Base-by-base conservation (phyloP, 2,888 invertebrate genomes). In the Phymatocera aterrima region DNA sequence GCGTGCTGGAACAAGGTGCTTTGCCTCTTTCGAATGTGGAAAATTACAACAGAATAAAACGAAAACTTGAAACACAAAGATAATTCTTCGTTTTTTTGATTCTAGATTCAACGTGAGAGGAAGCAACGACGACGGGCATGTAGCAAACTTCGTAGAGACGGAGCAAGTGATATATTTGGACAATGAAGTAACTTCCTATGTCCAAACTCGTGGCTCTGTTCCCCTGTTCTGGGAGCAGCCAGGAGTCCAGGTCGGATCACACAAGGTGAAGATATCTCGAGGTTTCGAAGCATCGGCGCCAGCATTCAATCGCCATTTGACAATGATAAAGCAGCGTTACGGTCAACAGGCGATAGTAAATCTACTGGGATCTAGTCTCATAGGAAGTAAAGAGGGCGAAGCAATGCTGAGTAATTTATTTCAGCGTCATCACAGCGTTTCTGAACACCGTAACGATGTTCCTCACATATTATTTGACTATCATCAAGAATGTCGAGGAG, bases 141-240 rank as follows among this genome's bases (percentile, higher is more conserved):
- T 99, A 18, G 99, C 99, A 0, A 99, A 99, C 92, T 99, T 99
- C 93, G 99, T 99, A 37, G 99, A 99, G 93, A 99, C 99, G 0
- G 99, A 99, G 91, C 99, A 99, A 92, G 97, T 98, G 18, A 96
- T 98, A 84, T 96, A 95, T 88, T 93, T 97, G 85, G 99, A 99
- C 89, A 96, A 97, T 86, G 95, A 97, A 87, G 94, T 98, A 3
- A 94, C 96, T 5, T 98, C 98, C 5, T 97, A 96, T 88, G 92
- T 99, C 12, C 97, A 97, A 91, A 98, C 98, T 0, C 93, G 99
- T 84, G 99, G 99, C 0, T 99, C 99, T 0, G 98, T 99, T 0
- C 99, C 99, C 0, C 92, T 99, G 28, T 99, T 99, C 91, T 99
- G 99, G 98, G 99, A 99, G 89, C 99, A 99, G 89, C 98, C 99